Evolutionary conservation across 2,797 vertebrate genomes (phyloP).

Genomic region (Eptatretus atami): DNA sequence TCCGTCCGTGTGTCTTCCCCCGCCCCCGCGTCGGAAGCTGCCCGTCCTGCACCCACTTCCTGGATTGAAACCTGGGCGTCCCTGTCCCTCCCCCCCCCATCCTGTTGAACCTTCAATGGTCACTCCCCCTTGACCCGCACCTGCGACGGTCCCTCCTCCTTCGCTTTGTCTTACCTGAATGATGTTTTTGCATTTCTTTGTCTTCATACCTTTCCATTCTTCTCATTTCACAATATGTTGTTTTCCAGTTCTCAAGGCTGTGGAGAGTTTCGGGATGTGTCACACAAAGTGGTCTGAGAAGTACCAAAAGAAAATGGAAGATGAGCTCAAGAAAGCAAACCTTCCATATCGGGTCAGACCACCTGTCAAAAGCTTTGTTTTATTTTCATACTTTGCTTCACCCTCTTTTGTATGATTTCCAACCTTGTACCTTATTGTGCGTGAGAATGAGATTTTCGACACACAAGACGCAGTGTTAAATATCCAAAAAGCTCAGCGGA

Average conservation of each 20-base stretch:
- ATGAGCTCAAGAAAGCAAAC: slow-evolving; percentile 23
- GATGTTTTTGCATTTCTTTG: not conserved
- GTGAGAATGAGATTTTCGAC: slow-evolving; percentile 10
- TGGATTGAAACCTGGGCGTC: too few relatives aligned
- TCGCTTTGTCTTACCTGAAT: too few relatives aligned
- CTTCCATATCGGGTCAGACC: slow-evolving; percentile 23
- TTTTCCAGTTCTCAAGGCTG: slow-evolving; percentile 41
- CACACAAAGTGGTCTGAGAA: slow-evolving; percentile 17
- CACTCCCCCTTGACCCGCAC: too few relatives aligned
- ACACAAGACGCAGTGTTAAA: too few relatives aligned
- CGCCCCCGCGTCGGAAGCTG: too few relatives aligned
- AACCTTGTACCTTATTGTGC: not conserved
- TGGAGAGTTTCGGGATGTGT: slow-evolving; percentile 59
- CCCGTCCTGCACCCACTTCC: too few relatives aligned
- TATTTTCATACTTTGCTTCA: not conserved
- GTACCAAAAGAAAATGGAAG: slow-evolving; percentile 22
- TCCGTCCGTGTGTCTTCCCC: too few relatives aligned
- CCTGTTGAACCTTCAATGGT: too few relatives aligned
- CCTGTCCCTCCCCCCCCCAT: too few relatives aligned
- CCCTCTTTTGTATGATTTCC: not conserved
- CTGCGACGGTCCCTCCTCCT: too few relatives aligned
- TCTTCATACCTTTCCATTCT: not conserved
- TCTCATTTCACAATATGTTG: not conserved
- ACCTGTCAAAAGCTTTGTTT: not conserved
- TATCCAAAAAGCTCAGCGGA: slow-evolving; percentile 9